phyloP scores from a whole-genome alignment of 2,113 vertebrate genomes.

The Pelecanus crispus region DNA sequence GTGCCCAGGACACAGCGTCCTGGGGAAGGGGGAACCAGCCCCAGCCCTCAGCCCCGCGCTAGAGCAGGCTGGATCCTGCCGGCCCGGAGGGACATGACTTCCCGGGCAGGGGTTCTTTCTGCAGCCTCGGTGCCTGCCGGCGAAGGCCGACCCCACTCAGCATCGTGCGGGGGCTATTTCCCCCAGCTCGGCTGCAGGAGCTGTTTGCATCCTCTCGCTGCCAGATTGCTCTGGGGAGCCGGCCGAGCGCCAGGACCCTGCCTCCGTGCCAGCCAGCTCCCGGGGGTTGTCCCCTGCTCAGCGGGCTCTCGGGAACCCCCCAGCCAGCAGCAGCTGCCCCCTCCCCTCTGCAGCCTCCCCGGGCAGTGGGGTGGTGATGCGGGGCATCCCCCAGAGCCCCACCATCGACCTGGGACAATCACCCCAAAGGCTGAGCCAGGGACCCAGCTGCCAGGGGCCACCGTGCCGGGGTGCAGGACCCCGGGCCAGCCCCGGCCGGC shows the following conservation, averaged over 20 bases:
- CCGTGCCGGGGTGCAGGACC: neutral
- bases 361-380: neutral
- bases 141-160: neutral
- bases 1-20: rapidly evolving
- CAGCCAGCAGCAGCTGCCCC: neutral
- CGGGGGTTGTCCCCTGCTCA: neutral
- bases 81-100: neutral
- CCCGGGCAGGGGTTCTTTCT: too few species aligned
- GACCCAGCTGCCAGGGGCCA: too few species aligned
- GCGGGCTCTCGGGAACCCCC: too few species aligned
- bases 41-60: neutral
- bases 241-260: neutral
- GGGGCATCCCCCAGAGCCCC: too few species aligned
- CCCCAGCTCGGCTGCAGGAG: neutral
- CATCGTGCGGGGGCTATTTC: too few species aligned
- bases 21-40: neutral
- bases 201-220: neutral
- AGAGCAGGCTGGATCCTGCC: neutral
- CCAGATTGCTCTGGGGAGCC: neutral
- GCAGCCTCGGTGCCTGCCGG: neutral
- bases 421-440: neutral
- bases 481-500: neutral
- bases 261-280: neutral
- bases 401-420: neutral
- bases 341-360: neutral